Conservation (phyloP, 1,140 invertebrate genomes). For the Diplogasteroides magnus region DNA sequence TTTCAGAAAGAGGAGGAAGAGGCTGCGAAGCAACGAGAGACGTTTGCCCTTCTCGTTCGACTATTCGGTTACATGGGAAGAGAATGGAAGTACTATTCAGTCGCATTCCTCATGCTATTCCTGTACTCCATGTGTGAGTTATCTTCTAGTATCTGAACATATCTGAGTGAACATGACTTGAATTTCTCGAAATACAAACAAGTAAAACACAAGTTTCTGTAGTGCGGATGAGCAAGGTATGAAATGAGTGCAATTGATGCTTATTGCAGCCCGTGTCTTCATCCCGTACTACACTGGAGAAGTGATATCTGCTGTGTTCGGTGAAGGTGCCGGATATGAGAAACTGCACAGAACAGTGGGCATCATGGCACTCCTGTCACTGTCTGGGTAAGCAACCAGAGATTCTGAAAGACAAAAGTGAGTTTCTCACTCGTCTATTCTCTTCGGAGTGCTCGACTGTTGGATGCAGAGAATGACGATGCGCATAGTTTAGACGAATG, state of each 20-base stretch:
- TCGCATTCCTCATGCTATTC: constrained; percentile 48
- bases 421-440: too few species aligned
- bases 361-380: constrained; percentile 51
- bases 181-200: too few species aligned
- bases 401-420: too few species aligned
- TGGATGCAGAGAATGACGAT: not conserved
- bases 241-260: too few species aligned
- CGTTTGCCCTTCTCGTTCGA: constrained; percentile 26
- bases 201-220: too few species aligned
- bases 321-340: constrained; percentile 41
- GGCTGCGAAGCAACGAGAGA: constrained; percentile 30
- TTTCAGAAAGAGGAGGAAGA: constrained; percentile 32
- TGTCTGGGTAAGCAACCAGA: constrained; percentile 29
- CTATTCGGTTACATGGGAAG: constrained; percentile 34
- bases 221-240: not conserved
- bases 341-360: constrained; percentile 41
- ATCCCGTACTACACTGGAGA: constrained; percentile 52
- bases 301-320: constrained; percentile 51
- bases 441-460: too few species aligned
- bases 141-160: too few species aligned
- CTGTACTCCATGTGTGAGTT: constrained; percentile 47
- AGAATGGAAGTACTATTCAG: constrained; percentile 31
- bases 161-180: too few species aligned
- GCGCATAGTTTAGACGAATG: too few species aligned
- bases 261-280: constrained; percentile 51